Conservation (phyloP, 2,888 invertebrate species). For the Lithophane ornitopus region DNA sequence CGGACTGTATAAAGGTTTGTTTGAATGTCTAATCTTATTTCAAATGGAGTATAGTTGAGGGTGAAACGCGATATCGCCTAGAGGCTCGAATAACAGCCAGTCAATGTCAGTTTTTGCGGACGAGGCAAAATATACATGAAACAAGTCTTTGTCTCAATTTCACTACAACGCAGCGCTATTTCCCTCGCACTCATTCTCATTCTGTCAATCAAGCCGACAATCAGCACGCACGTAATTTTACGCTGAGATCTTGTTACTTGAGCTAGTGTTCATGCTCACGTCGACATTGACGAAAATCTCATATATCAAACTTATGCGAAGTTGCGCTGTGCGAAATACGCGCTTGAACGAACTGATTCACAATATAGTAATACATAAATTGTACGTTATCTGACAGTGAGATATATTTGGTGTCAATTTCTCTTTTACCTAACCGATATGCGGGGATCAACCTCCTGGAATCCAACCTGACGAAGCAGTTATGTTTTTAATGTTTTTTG, state of each 20-base stretch:
- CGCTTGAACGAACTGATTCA: slow-evolving; percentile 40
- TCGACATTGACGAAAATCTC: slow-evolving; percentile 75
- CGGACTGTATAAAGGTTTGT: too few relatives aligned
- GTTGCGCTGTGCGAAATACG: slow-evolving; percentile 50
- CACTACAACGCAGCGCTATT: slow-evolving; percentile 47
- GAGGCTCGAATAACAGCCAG: slow-evolving; percentile 54
- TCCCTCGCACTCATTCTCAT: slow-evolving; percentile 59
- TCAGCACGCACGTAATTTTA: slow-evolving; percentile 64
- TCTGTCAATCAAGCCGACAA: slow-evolving; percentile 68
- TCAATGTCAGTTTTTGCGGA: slow-evolving; percentile 56
- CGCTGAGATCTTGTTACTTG: slow-evolving; percentile 68
- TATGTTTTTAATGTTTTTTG: slow-evolving; percentile 60
- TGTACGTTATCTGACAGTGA: slow-evolving; percentile 56
- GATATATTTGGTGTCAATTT: slow-evolving; percentile 59
- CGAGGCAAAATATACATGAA: slow-evolving; percentile 48
- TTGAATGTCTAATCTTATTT: too few relatives aligned
- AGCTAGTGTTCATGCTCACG: slow-evolving; percentile 61
- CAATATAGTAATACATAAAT: slow-evolving; percentile 45
- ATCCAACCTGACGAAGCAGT: slow-evolving; percentile 48
- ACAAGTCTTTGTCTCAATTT: slow-evolving; percentile 60
- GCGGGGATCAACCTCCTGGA: slow-evolving; percentile 42
- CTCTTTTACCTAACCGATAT: slow-evolving; percentile 55
- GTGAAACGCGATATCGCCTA: slow-evolving; percentile 51
- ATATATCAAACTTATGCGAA: slow-evolving; percentile 72
- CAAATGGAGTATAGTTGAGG: too few relatives aligned